A percentile compares a stretch with the other conserved stretches of the same genome.
Conservation (phyloP, 35 echinoderm and acorn worm species). For the Lytechinus variegatus region DNA sequence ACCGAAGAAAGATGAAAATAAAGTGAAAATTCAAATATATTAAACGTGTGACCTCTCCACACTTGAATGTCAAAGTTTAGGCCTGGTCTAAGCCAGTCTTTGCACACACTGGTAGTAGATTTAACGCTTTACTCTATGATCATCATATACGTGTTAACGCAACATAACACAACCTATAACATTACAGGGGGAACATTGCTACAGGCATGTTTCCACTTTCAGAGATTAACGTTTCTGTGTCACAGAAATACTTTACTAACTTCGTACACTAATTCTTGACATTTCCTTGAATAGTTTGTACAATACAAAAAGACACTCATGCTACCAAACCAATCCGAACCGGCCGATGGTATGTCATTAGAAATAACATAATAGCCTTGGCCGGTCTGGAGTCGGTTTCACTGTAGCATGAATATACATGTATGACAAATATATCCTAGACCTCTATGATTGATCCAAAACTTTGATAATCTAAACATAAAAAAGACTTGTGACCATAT, state of each 20-base stretch:
- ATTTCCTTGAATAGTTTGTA: neutral
- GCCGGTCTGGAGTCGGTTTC: too few species aligned
- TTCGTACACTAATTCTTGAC: neutral
- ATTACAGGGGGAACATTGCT: neutral
- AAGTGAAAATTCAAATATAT: neutral
- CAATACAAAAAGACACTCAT: neutral
- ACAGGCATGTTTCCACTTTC: neutral
- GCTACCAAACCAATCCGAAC: too few species aligned
- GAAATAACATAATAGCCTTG: too few species aligned
- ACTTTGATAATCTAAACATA: neutral
- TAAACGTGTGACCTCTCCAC: neutral
- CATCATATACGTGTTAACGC: neutral
- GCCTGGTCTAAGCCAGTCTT: neutral
- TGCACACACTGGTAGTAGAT: slow-evolving; percentile 1
- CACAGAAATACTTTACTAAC: neutral
- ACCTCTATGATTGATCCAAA: neutral
- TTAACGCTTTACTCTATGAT: neutral
- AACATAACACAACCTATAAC: neutral
- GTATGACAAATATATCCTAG: neutral
- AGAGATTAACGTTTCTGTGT: neutral
- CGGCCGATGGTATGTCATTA: too few species aligned
- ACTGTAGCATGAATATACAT: too few species aligned
- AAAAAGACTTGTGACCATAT: neutral
- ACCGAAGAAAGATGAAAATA: neutral
- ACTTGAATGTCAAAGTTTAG: neutral